Conservation (phyloP, 2,113 vertebrate genomes). For the Casuarius casuarius region DNA sequence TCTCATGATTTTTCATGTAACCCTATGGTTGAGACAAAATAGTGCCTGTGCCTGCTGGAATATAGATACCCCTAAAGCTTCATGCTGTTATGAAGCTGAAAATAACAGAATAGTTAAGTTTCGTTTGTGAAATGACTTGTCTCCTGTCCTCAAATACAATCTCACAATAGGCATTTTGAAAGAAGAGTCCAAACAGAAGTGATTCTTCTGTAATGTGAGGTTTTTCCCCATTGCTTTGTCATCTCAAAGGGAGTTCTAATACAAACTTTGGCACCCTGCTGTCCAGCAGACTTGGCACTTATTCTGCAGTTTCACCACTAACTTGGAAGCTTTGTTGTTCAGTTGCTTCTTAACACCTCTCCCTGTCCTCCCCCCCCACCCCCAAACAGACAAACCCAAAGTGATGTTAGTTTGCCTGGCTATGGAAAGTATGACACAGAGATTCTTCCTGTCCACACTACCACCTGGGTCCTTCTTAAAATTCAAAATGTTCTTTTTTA, state of each 20-base stretch:
- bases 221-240: background rate
- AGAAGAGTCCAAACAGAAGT: background rate
- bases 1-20: background rate
- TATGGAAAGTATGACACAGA: background rate
- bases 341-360: background rate
- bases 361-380: background rate
- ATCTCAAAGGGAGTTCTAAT: background rate
- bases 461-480: background rate
- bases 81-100: background rate
- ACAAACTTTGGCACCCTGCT: background rate
- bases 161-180: background rate
- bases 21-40: background rate
- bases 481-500: background rate
- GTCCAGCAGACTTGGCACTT: background rate
- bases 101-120: background rate
- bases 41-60: background rate
- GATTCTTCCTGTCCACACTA: background rate
- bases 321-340: background rate
- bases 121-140: background rate
- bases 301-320: background rate
- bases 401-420: background rate
- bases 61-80: background rate
- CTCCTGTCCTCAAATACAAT: background rate
- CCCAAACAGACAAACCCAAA: background rate
- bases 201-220: background rate